Conservation (phyloP, 2,888 invertebrate genomes). For the Eristalinus aeneus region DNA sequence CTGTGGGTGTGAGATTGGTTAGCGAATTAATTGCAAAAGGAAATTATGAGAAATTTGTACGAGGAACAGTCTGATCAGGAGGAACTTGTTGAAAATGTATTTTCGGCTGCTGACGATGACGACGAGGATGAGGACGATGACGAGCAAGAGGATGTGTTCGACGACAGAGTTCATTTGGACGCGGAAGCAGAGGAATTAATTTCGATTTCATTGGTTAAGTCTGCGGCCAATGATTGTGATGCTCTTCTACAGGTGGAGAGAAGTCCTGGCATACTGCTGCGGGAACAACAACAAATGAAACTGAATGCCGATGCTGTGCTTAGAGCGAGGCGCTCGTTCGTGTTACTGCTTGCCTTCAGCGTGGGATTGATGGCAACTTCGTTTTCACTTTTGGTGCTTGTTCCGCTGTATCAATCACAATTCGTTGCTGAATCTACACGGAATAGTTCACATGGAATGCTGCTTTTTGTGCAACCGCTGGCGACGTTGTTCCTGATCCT, state of each 20-base stretch:
- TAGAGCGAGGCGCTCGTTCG: constrained; percentile 63
- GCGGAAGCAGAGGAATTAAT: constrained; percentile 70
- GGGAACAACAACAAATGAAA: constrained; percentile 71
- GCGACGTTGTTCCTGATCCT: constrained; percentile 72
- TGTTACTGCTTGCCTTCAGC: constrained; percentile 78
- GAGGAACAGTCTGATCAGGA: constrained; percentile 72
- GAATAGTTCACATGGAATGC: constrained; percentile 73
- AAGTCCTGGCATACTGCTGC: constrained; percentile 57
- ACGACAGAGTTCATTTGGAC: constrained; percentile 66
- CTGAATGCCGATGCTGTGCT: constrained; percentile 64
- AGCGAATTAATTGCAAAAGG: constrained; percentile 19
- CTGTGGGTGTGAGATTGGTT: constrained; percentile 7
- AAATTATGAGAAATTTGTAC: constrained; percentile 62
- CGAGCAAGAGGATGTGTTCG: constrained; percentile 62
- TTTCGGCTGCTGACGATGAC: constrained; percentile 71
- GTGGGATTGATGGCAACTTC: constrained; percentile 81
- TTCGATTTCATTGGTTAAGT: constrained; percentile 64
- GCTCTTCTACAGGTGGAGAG: constrained; percentile 65
- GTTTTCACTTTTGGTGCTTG: constrained; percentile 81
- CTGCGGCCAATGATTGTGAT: constrained; percentile 57
- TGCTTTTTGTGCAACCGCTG: constrained; percentile 72
- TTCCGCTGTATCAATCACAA: constrained; percentile 81
- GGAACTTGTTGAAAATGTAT: constrained; percentile 73
- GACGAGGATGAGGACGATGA: constrained; percentile 72
- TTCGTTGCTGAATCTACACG: constrained; percentile 68